A percentile compares a stretch with the other conserved stretches of the same genome.
Evolutionary conservation across 2,888 invertebrate genomes (phyloP).

Genomic region (Morpho helenor): DNA sequence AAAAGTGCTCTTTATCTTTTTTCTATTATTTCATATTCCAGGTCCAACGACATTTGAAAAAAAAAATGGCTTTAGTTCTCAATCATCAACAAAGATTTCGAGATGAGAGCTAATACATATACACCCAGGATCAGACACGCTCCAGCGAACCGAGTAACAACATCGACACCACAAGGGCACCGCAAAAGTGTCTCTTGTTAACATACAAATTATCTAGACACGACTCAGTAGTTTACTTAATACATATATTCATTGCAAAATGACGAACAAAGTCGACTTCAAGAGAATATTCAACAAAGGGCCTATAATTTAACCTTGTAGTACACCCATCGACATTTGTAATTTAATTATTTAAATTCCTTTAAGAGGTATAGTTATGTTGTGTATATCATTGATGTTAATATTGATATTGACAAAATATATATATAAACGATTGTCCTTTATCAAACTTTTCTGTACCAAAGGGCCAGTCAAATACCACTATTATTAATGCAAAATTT

Average conservation of each 20-base stretch:
- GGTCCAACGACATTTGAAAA: no score
- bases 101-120: conserved; percentile 12
- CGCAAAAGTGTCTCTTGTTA: conserved; percentile 14
- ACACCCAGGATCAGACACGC: conserved; percentile 14
- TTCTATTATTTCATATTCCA: no score
- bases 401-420: no score
- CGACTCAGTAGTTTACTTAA: neutral
- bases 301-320: neutral
- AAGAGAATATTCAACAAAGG: neutral
- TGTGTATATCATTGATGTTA: no score
- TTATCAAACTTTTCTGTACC: no score
- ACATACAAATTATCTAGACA: conserved; percentile 13
- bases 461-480: no score
- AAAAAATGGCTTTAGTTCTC: no score
- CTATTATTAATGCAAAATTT: no score
- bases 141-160: conserved; percentile 18
- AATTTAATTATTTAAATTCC: no score
- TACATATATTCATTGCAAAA: neutral
- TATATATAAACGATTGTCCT: no score
- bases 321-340: neutral
- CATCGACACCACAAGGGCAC: conserved; percentile 9
- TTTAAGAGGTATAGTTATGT: no score
- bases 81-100: conserved; percentile 4
- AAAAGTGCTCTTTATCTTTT: no score
- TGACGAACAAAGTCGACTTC: neutral